Base-by-base conservation (phyloP, 2,113 vertebrate species). In the Macroglossus sobrinus region DNA sequence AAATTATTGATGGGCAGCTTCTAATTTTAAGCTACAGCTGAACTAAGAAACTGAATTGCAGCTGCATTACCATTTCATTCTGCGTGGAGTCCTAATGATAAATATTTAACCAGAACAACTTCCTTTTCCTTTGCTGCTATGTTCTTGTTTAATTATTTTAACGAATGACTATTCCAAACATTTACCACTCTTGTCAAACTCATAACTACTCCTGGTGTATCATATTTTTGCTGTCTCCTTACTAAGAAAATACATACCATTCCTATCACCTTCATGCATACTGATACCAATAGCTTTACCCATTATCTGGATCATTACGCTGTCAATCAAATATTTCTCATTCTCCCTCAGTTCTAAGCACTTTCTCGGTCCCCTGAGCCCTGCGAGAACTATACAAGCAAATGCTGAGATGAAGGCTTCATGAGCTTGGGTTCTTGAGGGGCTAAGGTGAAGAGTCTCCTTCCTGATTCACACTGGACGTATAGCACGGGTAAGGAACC, bases 1-100 rank as follows among this genome's bases (percentile, higher is more conserved):
- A 66, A 92, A 92, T 95, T 71, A 96, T 64, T 95, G 94, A 97
- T 92, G 92, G 95, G 96, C 91, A 97, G 94, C 94, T 97, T 97
- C 96, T 97, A 96, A 97, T 97, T 97, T 97, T 97, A 95, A 97
- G 89, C 95, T 95, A 94, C 90, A 95, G 94, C 95, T 97, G 96
- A 97, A 97, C 95, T 94, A 79, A 97, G 96, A 89, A 82, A 94
- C 93, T 63, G 74, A 94, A 85, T 92, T 5, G 9, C 81, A 97
- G 94, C 88, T 88, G 93, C 90, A 93, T 78, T 55, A 72, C 66
- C 81, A 87, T 82, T 97, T 93, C 76, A 89, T 96, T 95, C 95
- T 96, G 85, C 63, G 86, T 38, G 78, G 61, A 94, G 90, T 66
- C 76, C 92, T 69, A 84, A 88, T 93, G 94, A 97, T 98, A 97